Base-by-base conservation (phyloP, 2,113 vertebrate genomes). In the Dendropsophus ebraccatus region DNA sequence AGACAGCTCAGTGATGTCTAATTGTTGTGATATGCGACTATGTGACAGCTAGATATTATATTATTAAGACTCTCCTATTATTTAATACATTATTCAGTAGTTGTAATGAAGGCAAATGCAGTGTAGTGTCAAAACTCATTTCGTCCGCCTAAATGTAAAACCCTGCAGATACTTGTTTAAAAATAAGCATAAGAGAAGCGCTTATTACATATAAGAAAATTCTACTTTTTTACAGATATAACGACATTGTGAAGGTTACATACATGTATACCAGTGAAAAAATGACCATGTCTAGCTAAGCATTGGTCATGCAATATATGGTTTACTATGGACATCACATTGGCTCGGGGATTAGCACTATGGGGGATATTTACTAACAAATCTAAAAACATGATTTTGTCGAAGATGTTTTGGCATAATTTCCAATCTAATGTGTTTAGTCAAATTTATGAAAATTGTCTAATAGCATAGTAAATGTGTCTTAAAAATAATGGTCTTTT, bases 61-160 rank as follows among this genome's bases (percentile, higher is more conserved):
- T 58, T 79, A 79, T 58, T 79, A 37, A 58, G 50, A 23, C 8
- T 58, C 1, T 79, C 17, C 21, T 52, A 30, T 77, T 54, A 77
- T 77, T 77, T 77, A 77, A 56, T 77, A 54, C 75, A 78, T 78
- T 78, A 58, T 58, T 78, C 52, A 58, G 76, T n/a, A 32, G 19
- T 23, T 56, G 54, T 35, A 37, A 78, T 58, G 30, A 78, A 58
- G 28, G 28, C 19, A 54, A 23, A 79, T 56, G 30, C 19, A n/a
- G 76, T 79, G 50, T 79, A 58, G 76, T 79, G 76, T 79, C 76
- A 58, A 56, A 79, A 79, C 25, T 2, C 10, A 79, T 79, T 79
- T 19, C 76, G 37, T 58, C 30, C 58, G 30, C 52, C 21, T 58
- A 52, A 37, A 21, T 58, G 11, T 56, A 79, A 79, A 13, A 41